These are phyloP conservation scores for Protobothrops flavoviridis DNA, from an alignment of 2,113 vertebrate genomes.

Conservation along the genomic window DNA sequence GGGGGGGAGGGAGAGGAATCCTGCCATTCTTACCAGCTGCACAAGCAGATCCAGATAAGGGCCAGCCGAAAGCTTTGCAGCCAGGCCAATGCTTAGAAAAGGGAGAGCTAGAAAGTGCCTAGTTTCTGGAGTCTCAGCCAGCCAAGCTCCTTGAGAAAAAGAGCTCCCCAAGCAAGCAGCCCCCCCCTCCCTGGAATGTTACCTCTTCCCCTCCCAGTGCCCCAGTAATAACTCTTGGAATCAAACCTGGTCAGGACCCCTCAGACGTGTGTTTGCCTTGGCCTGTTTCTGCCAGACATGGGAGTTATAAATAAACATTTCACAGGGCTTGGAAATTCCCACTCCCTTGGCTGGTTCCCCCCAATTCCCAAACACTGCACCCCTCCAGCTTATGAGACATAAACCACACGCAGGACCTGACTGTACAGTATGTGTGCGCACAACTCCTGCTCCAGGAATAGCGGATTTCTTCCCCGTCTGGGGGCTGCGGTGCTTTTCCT, in stretches of 20 bases:
- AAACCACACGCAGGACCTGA: slow-evolving; percentile 74
- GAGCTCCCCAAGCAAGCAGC: slow-evolving; percentile 84
- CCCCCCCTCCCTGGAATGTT: slow-evolving; percentile 80
- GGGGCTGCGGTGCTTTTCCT: neutral
- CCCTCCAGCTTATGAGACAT: slow-evolving; percentile 82
- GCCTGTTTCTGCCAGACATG: slow-evolving; percentile 80
- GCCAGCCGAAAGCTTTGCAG: neutral
- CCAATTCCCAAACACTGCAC: slow-evolving; percentile 57
- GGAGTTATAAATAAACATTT: slow-evolving; percentile 85
- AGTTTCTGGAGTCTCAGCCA: neutral
- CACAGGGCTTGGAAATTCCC: slow-evolving; percentile 76
- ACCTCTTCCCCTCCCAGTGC: slow-evolving; percentile 39
- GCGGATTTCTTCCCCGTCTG: neutral
- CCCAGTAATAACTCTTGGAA: slow-evolving; percentile 76
- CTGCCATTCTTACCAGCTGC: neutral
- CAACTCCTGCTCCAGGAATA: slow-evolving; percentile 63
- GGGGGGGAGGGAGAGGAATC: neutral
- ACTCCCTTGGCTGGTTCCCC: slow-evolving; percentile 71
- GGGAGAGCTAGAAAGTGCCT: neutral
- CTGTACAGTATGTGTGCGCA: slow-evolving; percentile 56
- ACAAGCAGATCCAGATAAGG: neutral
- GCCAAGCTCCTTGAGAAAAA: slow-evolving; percentile 74
- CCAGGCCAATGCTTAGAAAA: neutral
- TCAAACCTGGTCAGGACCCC: slow-evolving; percentile 79
- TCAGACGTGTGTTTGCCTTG: slow-evolving; percentile 81